Percentiles rank a stretch among this genome's conserved stretches.
Evolutionary conservation across 2,888 invertebrate genomes (phyloP).

Genomic region (Zelleria hepariella): DNA sequence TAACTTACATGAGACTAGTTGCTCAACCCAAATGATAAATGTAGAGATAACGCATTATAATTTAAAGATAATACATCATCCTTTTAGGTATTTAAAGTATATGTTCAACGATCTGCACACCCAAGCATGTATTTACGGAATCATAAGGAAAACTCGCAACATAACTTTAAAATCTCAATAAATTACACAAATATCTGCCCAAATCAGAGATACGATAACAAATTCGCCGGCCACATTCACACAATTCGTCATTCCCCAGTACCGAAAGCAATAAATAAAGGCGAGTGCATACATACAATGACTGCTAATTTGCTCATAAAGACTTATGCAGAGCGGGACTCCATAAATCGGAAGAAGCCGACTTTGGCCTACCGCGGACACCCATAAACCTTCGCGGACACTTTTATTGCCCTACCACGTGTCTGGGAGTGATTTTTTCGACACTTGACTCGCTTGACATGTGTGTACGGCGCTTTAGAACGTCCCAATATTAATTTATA

Average conservation of each 20-base stretch:
- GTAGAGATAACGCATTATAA: neutral
- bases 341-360: slow-evolving; percentile 64
- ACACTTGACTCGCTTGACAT: slow-evolving; percentile 51
- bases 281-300: slow-evolving; percentile 57
- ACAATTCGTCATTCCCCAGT: slow-evolving; percentile 52
- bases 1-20: neutral
- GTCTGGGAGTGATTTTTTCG: slow-evolving; percentile 60
- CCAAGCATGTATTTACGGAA: too few species aligned
- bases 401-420: slow-evolving; percentile 70
- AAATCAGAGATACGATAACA: slow-evolving; percentile 10
- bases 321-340: slow-evolving; percentile 61
- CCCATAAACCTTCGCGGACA: slow-evolving; percentile 67
- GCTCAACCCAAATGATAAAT: neutral
- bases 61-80: neutral
- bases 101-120: too few species aligned
- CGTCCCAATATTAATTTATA: slow-evolving; percentile 59
- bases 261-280: slow-evolving; percentile 53
- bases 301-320: slow-evolving; percentile 70
- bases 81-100: neutral
- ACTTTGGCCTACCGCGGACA: slow-evolving; percentile 66
- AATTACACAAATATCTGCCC: neutral
- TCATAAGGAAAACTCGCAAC: too few species aligned
- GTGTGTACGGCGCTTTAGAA: slow-evolving; percentile 45
- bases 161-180: too few species aligned
- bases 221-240: slow-evolving; percentile 30